Evolutionary conservation across 2,888 invertebrate species (phyloP).

Genomic region (Cephus rjabovi): DNA sequence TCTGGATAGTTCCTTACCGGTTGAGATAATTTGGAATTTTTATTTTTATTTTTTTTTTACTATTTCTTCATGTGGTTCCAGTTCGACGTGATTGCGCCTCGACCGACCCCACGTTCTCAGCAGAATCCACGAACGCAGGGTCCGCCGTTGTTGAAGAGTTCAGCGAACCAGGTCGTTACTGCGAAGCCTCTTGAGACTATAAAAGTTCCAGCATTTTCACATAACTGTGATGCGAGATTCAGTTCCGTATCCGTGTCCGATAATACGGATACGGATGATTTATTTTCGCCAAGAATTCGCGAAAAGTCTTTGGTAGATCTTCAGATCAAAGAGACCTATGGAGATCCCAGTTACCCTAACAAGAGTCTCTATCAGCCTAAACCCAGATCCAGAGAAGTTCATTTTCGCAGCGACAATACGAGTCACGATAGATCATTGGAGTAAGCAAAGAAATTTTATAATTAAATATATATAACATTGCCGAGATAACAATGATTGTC

Average conservation of each 20-base stretch:
- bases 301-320: constrained; percentile 27
- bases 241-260: constrained; percentile 43
- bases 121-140: constrained; percentile 5
- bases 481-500: neutral
- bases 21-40: neutral
- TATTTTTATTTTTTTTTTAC: neutral
- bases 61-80: constrained; percentile 9
- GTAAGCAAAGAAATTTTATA: constrained; percentile 10
- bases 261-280: constrained; percentile 42
- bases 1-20: neutral
- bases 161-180: constrained; percentile 21
- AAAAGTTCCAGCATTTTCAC: constrained; percentile 44
- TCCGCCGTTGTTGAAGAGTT: constrained; percentile 12
- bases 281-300: constrained; percentile 31
- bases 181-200: constrained; percentile 40
- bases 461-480: neutral
- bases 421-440: neutral
- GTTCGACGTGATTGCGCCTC: constrained; percentile 22
- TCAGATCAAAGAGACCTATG: constrained; percentile 26
- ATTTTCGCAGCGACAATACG: neutral
- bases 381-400: constrained; percentile 9
- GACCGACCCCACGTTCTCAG: constrained; percentile 16
- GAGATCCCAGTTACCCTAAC: constrained; percentile 11
- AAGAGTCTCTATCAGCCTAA: neutral
- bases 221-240: constrained; percentile 42